A percentile compares a stretch with the other conserved stretches of the same genome.
These are phyloP conservation scores for Globodera rostochiensis DNA, from an alignment of 1,140 invertebrate species.

Conservation along the genomic window DNA sequence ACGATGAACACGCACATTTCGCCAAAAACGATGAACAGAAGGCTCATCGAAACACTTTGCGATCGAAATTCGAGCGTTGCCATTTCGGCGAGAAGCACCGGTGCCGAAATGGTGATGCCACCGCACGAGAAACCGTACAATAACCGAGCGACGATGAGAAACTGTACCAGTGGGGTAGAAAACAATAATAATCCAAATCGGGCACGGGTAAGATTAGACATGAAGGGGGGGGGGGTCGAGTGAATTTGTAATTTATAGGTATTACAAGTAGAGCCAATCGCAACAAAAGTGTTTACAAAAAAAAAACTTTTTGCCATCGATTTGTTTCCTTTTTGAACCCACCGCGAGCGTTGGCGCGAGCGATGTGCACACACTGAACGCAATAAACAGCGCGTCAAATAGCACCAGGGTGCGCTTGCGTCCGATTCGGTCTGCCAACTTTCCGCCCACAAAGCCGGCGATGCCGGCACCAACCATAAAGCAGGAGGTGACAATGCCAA, in stretches of 20 bases:
- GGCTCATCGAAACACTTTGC: slow-evolving; percentile 7
- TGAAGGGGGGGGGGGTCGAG: no score
- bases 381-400: slow-evolving; percentile 19
- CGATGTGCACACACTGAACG: slow-evolving; percentile 3
- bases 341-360: slow-evolving; percentile 14
- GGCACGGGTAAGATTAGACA: no score
- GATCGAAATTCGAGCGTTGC: slow-evolving; percentile 15
- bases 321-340: background rate
- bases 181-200: no score
- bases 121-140: slow-evolving; percentile 14
- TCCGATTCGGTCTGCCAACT: slow-evolving; percentile 12
- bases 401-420: slow-evolving; percentile 22
- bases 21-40: slow-evolving; percentile 28
- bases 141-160: slow-evolving; percentile 2
- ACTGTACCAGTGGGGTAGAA: background rate
- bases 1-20: slow-evolving; percentile 27
- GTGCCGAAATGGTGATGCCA: slow-evolving; percentile 17
- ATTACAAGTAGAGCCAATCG: no score
- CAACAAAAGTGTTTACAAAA: no score
- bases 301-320: no score
- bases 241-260: no score
- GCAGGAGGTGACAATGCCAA: slow-evolving; percentile 20
- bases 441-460: slow-evolving; percentile 16
- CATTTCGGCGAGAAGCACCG: slow-evolving; percentile 22
- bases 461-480: slow-evolving; percentile 20